phyloP scores from a whole-genome alignment of 2,797 vertebrate species.

The Sebastiscus albofasciatus region DNA sequence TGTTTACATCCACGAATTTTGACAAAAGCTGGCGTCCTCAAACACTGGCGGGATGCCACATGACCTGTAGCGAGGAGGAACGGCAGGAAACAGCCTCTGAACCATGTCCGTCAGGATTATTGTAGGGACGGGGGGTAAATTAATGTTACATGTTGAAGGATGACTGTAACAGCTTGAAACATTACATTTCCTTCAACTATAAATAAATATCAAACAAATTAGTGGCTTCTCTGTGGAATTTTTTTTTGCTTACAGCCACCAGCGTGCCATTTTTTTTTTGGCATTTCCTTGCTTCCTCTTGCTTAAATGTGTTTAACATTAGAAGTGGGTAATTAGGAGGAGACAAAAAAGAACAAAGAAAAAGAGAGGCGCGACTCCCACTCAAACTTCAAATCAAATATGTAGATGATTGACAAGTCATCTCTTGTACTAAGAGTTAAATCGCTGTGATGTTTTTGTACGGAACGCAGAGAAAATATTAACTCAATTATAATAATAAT shows the following conservation, averaged over 20 bases:
- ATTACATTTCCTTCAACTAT: not conserved
- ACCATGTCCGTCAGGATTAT: not conserved
- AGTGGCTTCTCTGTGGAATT: not conserved
- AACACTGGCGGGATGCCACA: constrained; percentile 36
- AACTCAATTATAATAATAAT: not conserved
- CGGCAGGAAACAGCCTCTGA: not conserved
- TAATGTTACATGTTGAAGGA: not conserved
- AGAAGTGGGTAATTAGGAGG: constrained; percentile 52
- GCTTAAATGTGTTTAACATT: constrained; percentile 29
- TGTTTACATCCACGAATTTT: constrained; percentile 70
- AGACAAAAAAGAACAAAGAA: constrained; percentile 29
- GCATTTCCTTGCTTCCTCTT: constrained; percentile 6
- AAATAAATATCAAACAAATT: constrained; percentile 40
- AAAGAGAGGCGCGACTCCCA: constrained; percentile 39
- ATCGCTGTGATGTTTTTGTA: constrained; percentile 28
- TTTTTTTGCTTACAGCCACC: constrained; percentile 29
- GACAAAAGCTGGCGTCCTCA: constrained; percentile 57
- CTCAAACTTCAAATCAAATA: constrained; percentile 46
- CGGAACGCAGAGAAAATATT: not conserved
- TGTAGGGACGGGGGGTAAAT: not conserved
- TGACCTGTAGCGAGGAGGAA: constrained; percentile 45
- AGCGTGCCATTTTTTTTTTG: constrained; percentile 9
- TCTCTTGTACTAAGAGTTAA: constrained; percentile 1
- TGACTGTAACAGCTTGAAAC: not conserved
- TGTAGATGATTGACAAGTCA: constrained; percentile 55